Evolutionary conservation across 2,797 vertebrate species (phyloP).

Genomic region (Aldrovandia affinis): DNA sequence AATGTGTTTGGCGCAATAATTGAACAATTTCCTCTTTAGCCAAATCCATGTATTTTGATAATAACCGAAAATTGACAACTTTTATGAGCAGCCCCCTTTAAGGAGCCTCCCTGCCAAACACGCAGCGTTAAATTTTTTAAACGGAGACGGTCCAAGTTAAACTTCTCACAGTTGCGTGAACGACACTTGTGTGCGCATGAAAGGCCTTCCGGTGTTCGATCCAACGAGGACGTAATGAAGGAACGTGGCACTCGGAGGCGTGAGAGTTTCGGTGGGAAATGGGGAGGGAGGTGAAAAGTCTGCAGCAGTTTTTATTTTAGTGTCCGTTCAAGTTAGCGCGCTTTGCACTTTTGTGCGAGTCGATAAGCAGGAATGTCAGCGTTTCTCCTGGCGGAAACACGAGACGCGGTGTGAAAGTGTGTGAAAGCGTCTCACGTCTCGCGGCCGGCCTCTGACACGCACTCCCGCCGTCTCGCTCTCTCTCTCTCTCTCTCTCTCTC

Average conservation of each 20-base stretch:
- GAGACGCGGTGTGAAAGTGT: slow-evolving; percentile 46
- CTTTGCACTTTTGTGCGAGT: slow-evolving; percentile 53
- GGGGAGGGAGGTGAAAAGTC: not conserved
- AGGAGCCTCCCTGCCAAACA: not conserved
- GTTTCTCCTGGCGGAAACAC: slow-evolving; percentile 48
- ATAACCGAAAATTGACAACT: too few species aligned
- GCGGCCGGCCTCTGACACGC: not conserved
- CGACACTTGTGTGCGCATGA: not conserved
- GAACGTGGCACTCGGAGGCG: slow-evolving; percentile 29
- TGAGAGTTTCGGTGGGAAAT: slow-evolving; percentile 12
- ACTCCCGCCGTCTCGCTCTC: not conserved
- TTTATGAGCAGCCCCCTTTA: too few species aligned
- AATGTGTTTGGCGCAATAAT: too few species aligned
- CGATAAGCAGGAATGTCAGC: slow-evolving; percentile 52
- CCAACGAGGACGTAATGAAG: slow-evolving; percentile 32
- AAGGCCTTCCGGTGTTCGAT: not conserved
- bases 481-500: too few species aligned
- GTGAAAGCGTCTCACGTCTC: slow-evolving; percentile 3
- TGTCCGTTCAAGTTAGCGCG: slow-evolving; percentile 47
- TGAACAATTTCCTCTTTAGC: too few species aligned
- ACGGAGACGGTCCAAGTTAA: slow-evolving; percentile 32
- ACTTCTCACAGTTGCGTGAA: slow-evolving; percentile 29
- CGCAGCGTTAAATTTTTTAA: not conserved
- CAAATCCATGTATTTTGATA: too few species aligned
- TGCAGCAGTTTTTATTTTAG: slow-evolving; percentile 42